Percentiles rank a stretch among this genome's conserved stretches.
Evolutionary conservation across 2,888 invertebrate genomes (phyloP).

Genomic region (Rhodophaea formosa): DNA sequence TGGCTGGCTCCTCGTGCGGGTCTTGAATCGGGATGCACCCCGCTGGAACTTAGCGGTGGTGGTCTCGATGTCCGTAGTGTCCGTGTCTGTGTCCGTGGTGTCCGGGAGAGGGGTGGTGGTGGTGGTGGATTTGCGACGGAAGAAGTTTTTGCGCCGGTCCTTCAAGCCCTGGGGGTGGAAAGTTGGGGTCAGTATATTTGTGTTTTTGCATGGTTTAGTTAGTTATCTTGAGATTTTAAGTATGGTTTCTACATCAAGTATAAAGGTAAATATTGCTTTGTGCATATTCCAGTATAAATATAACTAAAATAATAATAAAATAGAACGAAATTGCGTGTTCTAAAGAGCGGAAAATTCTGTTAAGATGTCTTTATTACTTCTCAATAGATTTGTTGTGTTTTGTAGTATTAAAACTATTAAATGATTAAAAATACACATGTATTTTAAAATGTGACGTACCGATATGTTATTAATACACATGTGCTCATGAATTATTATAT

Average conservation of each 20-base stretch:
- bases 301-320: no score
- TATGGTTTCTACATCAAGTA: conserved; percentile 7
- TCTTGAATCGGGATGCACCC: conserved; percentile 44
- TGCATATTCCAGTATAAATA: no score
- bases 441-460: no score
- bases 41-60: conserved; percentile 52
- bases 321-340: no score
- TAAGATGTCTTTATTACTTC: no score
- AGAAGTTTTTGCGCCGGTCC: conserved; percentile 56
- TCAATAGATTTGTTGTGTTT: no score
- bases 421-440: no score
- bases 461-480: no score
- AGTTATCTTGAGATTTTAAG: conserved; percentile 1
- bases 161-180: conserved; percentile 54
- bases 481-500: no score
- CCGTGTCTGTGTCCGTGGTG: conserved; percentile 44
- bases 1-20: conserved; percentile 44
- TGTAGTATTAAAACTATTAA: no score
- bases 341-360: no score
- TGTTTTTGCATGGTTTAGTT: conserved; percentile 27
- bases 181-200: conserved; percentile 23
- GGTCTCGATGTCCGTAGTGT: conserved; percentile 44
- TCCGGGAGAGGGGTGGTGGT: conserved; percentile 39
- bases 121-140: conserved; percentile 66
- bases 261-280: background rate